A percentile compares a stretch with the other conserved stretches of the same genome.
Conservation (phyloP, 2,113 vertebrate genomes). For the Ictalurus punctatus region DNA sequence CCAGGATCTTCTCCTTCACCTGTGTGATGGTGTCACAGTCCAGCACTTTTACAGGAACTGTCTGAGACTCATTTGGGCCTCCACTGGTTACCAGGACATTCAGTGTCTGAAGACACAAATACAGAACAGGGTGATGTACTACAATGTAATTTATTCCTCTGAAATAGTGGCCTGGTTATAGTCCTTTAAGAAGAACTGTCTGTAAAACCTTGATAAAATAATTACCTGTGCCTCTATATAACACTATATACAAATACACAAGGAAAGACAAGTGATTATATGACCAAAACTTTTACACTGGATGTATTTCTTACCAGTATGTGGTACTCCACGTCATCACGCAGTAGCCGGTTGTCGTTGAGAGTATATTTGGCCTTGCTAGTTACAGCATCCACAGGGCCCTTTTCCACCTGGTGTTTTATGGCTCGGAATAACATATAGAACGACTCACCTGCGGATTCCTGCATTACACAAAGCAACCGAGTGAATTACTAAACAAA, state of each 20-base stretch:
- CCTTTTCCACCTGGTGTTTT: constrained; percentile 98
- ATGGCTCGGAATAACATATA: constrained; percentile 98
- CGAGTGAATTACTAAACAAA: neutral
- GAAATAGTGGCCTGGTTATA: neutral
- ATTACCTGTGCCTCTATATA: neutral
- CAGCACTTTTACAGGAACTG: constrained; percentile 85
- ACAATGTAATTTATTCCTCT: neutral
- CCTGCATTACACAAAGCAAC: constrained; percentile 66
- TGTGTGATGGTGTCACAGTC: constrained; percentile 96
- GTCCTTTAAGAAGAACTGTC: neutral
- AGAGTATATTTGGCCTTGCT: constrained; percentile 97
- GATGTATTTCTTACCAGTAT: constrained; percentile 79
- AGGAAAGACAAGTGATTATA: neutral
- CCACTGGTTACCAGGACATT: constrained; percentile 83
- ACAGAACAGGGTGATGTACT: neutral
- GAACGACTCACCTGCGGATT: constrained; percentile 91
- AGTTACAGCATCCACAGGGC: constrained; percentile 91
- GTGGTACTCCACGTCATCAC: constrained; percentile 94
- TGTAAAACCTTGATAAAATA: neutral
- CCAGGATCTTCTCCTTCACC: constrained; percentile 96
- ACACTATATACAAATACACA: neutral
- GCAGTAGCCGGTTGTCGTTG: constrained; percentile 92
- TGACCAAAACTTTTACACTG: neutral
- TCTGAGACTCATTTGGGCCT: constrained; percentile 79
- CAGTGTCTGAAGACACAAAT: constrained; percentile 77